Evolutionary conservation across 2,888 invertebrate species (phyloP), one percentile per base, ranked within the genome.

Genomic region (Hemithea aestivaria): DNA sequence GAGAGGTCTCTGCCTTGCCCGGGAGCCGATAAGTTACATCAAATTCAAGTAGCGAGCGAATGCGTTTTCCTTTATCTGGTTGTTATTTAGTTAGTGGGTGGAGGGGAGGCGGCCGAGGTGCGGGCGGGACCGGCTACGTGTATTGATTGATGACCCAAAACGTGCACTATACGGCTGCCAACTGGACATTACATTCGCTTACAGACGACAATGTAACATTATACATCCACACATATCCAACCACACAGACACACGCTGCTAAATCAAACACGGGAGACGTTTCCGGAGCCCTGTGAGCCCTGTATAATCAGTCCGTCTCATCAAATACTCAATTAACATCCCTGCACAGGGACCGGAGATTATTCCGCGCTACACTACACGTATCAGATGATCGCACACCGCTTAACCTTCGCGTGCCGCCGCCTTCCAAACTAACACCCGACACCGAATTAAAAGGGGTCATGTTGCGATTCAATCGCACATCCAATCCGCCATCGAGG

Each of bases 251-350:
- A 24, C 27, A 40, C 27, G 28, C 20, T 20, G 25, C 26, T 27
- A 31, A 43, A 38, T 43, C 27, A 35, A 21, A 26, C 36, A 41
- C 32, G 32, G 27, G 25, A 31, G 28, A 20, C 33, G 41, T 25
- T 33, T 42, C 41, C 41, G 32, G 68, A 62, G 59, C 58, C 65
- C 57, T 55, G 52, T 32, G 68, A 62, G 59, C 58, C 65, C 57
- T 55, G 52, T 52, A 58, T 66, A 72, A 70, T 71, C 65, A 59
- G 59, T 61, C 62, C 65, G 68, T 69, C 67, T 65, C 66, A 58
- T 62, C 68, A 66, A 69, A 72, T 66, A 72, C 68, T 66, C 75
- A 70, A 76, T 76, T 74, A 76, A 67, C 67, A 71, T 73, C 67
- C 62, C 66, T 60, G 50, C 62, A 66, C 66, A 63, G 58, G 55